These are phyloP conservation scores for Nylanderia fulva DNA, from an alignment of 1,140 invertebrate genomes.

Conservation along the genomic window DNA sequence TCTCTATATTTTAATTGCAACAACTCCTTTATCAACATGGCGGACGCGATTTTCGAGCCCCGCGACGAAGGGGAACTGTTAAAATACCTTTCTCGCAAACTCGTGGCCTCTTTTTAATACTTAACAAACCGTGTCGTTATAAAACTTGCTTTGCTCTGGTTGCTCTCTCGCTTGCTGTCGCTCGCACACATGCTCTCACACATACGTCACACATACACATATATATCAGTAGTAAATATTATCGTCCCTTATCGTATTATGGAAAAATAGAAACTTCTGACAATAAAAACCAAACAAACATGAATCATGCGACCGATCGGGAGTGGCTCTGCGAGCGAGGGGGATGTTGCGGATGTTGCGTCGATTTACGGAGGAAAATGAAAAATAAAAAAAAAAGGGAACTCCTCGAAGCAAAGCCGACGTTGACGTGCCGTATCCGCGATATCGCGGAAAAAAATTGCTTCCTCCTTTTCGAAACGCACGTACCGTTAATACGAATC, in stretches of 20 bases:
- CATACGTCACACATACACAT: constrained; percentile 44
- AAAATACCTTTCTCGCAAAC: constrained; percentile 45
- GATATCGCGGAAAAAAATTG: constrained; percentile 12
- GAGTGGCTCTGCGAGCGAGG: constrained; percentile 55
- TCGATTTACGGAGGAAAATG: constrained; percentile 11
- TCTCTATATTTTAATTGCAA: constrained; percentile 35
- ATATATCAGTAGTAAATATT: constrained; percentile 83
- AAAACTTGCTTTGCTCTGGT: constrained; percentile 46
- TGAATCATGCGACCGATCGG: constrained; percentile 78
- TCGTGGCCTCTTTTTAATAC: constrained; percentile 38
- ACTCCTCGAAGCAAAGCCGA: constrained; percentile 6
- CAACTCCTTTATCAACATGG: constrained; percentile 36
- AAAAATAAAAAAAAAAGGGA: too few species aligned
- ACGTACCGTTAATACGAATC: constrained; percentile 25
- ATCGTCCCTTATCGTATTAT: constrained; percentile 84
- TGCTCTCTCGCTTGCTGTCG: constrained; percentile 26
- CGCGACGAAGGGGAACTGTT: constrained; percentile 50
- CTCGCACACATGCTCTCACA: not conserved
- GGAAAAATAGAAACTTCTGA: constrained; percentile 87
- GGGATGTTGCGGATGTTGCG: constrained; percentile 27
- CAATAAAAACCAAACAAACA: constrained; percentile 86
- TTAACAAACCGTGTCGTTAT: constrained; percentile 49
- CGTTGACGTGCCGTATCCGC: constrained; percentile 18
- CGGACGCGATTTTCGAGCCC: constrained; percentile 50
- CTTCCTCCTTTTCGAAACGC: constrained; percentile 13